Evolutionary conservation across 2,113 vertebrate genomes (phyloP).

Genomic region (Heterotilapia buettikoferi): DNA sequence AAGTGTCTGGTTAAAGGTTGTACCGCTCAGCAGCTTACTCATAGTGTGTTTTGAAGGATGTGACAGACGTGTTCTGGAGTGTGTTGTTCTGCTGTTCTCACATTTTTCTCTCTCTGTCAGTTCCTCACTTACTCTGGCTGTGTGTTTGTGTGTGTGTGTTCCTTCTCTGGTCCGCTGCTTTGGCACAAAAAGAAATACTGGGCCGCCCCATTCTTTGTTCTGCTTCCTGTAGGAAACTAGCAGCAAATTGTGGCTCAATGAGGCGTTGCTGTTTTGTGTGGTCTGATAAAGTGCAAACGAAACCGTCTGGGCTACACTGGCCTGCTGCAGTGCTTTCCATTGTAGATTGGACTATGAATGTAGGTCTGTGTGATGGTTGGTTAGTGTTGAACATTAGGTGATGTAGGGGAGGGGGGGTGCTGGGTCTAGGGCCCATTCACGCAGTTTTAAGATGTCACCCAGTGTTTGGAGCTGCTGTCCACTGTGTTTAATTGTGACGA

Average conservation of each 20-base stretch:
- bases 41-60: constrained; percentile 7
- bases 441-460: constrained; percentile 45
- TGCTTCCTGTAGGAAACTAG: constrained; percentile 65
- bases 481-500: constrained; percentile 51
- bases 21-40: not conserved
- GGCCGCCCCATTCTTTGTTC: constrained; percentile 63
- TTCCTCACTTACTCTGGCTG: not conserved
- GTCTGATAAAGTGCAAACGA: constrained; percentile 65
- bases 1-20: not conserved
- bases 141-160: constrained; percentile 17
- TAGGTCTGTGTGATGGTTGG: constrained; percentile 58
- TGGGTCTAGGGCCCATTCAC: constrained; percentile 31
- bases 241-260: constrained; percentile 68
- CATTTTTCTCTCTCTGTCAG: constrained; percentile 16
- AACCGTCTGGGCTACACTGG: constrained; percentile 51
- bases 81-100: constrained; percentile 14
- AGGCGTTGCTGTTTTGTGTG: constrained; percentile 62
- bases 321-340: constrained; percentile 44
- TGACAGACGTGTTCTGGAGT: constrained; percentile 28
- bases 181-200: constrained; percentile 61
- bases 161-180: constrained; percentile 60
- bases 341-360: constrained; percentile 45
- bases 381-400: constrained; percentile 63
- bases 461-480: constrained; percentile 50
- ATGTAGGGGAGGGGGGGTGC: not conserved